Percentiles rank a stretch among this genome's conserved stretches.
These are phyloP conservation scores for Ptychoptera contaminata DNA, from an alignment of 2,888 invertebrate species.

Conservation along the genomic window DNA sequence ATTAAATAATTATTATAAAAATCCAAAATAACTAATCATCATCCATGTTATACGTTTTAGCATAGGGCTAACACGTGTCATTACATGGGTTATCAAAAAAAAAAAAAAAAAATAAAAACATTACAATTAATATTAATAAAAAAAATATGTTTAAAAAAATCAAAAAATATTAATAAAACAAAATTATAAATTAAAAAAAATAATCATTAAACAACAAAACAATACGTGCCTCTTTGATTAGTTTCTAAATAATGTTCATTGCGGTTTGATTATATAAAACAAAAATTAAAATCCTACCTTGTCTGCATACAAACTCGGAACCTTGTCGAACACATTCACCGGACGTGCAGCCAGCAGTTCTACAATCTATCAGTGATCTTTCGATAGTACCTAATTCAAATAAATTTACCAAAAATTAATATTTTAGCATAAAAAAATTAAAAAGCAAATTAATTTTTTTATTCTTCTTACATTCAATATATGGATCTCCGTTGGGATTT, in stretches of 20 bases:
- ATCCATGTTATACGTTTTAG: slow-evolving; percentile 8
- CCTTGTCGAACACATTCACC: slow-evolving; percentile 75
- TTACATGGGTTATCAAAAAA: slow-evolving; percentile 8
- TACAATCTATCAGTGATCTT: slow-evolving; percentile 54
- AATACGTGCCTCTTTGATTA: not conserved
- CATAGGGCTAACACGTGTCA: slow-evolving; percentile 11
- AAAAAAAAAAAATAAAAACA: slow-evolving; percentile 1
- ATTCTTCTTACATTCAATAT: slow-evolving; percentile 60
- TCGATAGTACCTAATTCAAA: slow-evolving; percentile 36
- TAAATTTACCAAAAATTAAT: not conserved
- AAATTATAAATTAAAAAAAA: not conserved
- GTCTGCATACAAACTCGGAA: slow-evolving; percentile 51
- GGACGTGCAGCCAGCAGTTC: slow-evolving; percentile 67
- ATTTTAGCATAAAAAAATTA: not conserved
- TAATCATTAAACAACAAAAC: not conserved
- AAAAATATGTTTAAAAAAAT: no score
- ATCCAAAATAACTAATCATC: slow-evolving; percentile 2
- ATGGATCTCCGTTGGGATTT: slow-evolving; percentile 71
- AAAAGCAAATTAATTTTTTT: not conserved
- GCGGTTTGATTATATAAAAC: no score
- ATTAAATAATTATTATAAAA: slow-evolving; percentile 4
- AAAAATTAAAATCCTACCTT: slow-evolving; percentile 24
- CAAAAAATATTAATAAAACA: no score
- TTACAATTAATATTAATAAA: slow-evolving; percentile 5
- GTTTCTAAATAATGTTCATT: no score